Base-by-base conservation (phyloP, 2,113 vertebrate species). In the Centropristis striata region DNA sequence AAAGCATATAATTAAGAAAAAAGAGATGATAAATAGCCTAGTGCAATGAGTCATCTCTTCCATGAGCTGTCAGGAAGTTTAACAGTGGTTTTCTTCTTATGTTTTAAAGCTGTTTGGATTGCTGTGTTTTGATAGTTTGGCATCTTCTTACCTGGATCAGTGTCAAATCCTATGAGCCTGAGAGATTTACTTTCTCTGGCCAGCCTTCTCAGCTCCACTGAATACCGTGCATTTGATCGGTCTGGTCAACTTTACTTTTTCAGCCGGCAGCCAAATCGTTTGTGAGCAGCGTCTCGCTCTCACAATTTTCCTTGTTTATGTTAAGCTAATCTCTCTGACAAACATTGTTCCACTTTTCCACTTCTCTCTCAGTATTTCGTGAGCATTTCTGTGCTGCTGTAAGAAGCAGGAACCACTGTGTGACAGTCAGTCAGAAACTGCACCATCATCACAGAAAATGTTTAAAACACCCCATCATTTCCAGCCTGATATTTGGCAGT, bases 111-210 rank as follows among this genome's bases (percentile, higher is more conserved):
- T 61, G 72, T 82, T 89, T 84, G 83, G 63, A 77, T 80, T 60
- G 54, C 74, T 10, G 39, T 58, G 79, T 88, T 90, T 80, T 86
- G 73, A 88, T 73, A 73, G 70, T 85, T 88, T 81, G 89, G 71
- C 85, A 81, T 92, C 77, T 87, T 78, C 75, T 65, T 81, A 92
- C 81, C 85, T 92, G 89, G 90, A 92, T 84, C 86, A 60, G 28
- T 25, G 68, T 92, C 84, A 84, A 86, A 77, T 75, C 80, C 73
- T 77, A 53, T 69, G 76, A 88, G 78, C 74, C 83, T 8, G 32
- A 72, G 58, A 86, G 71, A 85, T 85, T 87, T 76, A 63, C 81
- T 75, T 61, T 65, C 72, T 64, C 66, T 54, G 65, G 83, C 74
- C 60, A 12, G 60, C 42, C 41, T 20, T 27, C 57, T 27, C 44